Base-by-base conservation (phyloP, 1,140 invertebrate genomes). In the Zaprionus ornatus region DNA sequence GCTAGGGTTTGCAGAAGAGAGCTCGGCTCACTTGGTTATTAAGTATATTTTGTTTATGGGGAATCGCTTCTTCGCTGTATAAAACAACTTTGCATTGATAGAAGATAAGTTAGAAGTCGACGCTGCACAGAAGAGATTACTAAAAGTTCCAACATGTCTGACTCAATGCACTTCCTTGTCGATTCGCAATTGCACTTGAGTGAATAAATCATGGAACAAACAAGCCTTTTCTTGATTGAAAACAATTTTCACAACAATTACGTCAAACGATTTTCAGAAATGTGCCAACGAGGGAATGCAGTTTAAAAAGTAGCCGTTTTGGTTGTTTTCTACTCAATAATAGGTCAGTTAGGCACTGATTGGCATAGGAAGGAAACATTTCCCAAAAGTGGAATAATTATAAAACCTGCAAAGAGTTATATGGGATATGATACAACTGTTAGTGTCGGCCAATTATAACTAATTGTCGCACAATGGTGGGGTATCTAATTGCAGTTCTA, bases 191-290 rank as follows among this genome's bases (percentile, higher is more conserved):
- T 77, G 65, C 60, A 57, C 65, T 71, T 70, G 74, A 64, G 55
- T 82, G 79, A 73, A 82, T 82, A 82, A 82, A 64, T 74, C 50
- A 75, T 60, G 55, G 40, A 17, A 60, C 32, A 82, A 82, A 78
- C 62, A 82, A 78, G 63, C 67, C 67, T 54, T 61, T 45, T 32
- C 4, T 17, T 71, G 57, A 71, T 77, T 59, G 65, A 80, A 77
- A 80, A 77, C 73, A 77, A 80, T 80, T 84, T 80, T 57, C 80
- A 66, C 73, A 83, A 83, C 80, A 83, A 82, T 83, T 83, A 68
- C 63, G 55, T 25, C 54, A 55, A 17, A 63, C 52, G 63, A 67
- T 61, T 56, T 64, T 54, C 25, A 32, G 17, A 56, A 57, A n/a
- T 45, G 32, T 25, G 45, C 6, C 19, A 54, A 19, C n/a, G 23